These are phyloP conservation scores for Apodemia duryi DNA, from an alignment of 2,888 invertebrate genomes.

Conservation along the genomic window DNA sequence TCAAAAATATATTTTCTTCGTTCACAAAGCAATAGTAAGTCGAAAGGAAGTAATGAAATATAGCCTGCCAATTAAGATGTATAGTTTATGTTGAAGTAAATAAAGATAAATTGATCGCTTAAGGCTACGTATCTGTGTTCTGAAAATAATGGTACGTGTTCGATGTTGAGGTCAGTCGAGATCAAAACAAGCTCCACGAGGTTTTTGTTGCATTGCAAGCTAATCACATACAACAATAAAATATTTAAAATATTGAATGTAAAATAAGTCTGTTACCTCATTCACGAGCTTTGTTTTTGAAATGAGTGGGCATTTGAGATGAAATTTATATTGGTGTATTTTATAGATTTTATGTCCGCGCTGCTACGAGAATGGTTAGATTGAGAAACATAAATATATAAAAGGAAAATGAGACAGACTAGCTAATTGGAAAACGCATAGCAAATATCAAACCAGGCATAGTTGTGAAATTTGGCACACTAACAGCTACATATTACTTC, in stretches of 20 bases:
- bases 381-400: background rate
- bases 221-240: conserved; percentile 10
- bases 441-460: no score
- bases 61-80: conserved; percentile 10
- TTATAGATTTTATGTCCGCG: background rate
- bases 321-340: background rate
- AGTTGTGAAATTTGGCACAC: background rate
- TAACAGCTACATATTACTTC: background rate
- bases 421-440: background rate
- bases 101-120: background rate
- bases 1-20: background rate
- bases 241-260: conserved; percentile 6
- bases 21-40: background rate
- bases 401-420: background rate
- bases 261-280: background rate
- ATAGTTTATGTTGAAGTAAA: conserved; percentile 13
- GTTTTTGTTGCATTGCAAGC: background rate
- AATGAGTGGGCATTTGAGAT: conserved; percentile 17
- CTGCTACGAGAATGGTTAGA: background rate
- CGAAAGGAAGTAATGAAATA: background rate
- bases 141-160: conserved; percentile 10
- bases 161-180: conserved; percentile 11
- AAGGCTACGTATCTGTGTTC: conserved; percentile 12
- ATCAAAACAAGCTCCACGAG: background rate
- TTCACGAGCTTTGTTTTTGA: conserved; percentile 11